Percentiles rank a stretch among this genome's conserved stretches.
Evolutionary conservation across 2,113 vertebrate species (phyloP).

Genomic region (Xiphophorus hellerii): DNA sequence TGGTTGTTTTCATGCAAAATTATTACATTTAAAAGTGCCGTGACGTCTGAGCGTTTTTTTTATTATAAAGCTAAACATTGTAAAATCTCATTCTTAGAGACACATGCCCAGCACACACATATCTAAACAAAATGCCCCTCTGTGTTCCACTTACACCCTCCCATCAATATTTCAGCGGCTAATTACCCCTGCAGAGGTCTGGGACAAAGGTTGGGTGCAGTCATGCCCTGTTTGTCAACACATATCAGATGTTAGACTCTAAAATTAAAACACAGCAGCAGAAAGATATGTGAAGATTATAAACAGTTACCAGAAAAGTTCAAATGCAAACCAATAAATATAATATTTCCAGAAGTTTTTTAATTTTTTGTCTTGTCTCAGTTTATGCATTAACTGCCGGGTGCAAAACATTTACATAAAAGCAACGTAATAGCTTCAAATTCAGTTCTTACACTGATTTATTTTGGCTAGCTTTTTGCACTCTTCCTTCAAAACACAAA

Average conservation of each 20-base stretch:
- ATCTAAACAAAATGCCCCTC: background rate
- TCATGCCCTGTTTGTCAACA: constrained; percentile 9
- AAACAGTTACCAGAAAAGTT: background rate
- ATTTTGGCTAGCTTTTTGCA: too few species aligned
- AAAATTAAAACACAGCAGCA: constrained; percentile 15
- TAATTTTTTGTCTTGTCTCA: background rate
- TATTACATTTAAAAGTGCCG: background rate
- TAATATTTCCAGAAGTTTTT: background rate
- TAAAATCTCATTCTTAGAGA: background rate
- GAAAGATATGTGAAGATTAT: background rate
- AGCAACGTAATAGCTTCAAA: background rate
- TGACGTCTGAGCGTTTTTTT: background rate
- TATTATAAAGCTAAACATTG: background rate
- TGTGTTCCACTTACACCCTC: constrained; percentile 4
- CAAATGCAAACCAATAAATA: background rate
- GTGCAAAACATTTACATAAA: too few species aligned
- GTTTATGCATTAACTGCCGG: background rate
- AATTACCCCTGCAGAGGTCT: constrained; percentile 71
- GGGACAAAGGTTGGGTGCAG: constrained; percentile 59
- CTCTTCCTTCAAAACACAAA: background rate
- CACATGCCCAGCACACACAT: background rate
- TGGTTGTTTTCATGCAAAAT: background rate
- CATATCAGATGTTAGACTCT: constrained; percentile 32
- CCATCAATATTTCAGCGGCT: constrained; percentile 77
- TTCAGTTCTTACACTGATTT: background rate